Percentiles rank a stretch among this genome's conserved stretches.
These are phyloP conservation scores for Nycticryphes semicollaris DNA, from an alignment of 2,113 vertebrate species.

Conservation along the genomic window DNA sequence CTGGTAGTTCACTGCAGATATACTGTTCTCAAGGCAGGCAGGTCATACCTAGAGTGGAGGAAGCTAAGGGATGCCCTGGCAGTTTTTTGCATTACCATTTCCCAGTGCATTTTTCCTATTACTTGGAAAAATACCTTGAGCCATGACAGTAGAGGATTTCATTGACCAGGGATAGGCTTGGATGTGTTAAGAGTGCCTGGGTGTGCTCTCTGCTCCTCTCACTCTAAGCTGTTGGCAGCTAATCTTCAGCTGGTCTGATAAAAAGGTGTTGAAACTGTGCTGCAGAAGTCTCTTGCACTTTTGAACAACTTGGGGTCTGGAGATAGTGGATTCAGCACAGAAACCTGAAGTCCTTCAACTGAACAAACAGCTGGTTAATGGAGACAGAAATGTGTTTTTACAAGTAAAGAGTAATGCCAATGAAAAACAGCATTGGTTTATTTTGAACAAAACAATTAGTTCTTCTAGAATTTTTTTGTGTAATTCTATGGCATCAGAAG, in stretches of 20 bases:
- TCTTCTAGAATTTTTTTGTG: background rate
- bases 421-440: background rate
- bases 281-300: background rate
- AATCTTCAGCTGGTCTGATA: background rate
- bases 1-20: background rate
- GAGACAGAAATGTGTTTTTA: background rate
- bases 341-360: background rate
- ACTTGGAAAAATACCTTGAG: background rate
- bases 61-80: background rate
- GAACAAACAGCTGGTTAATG: background rate
- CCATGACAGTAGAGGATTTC: background rate
- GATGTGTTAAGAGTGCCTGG: background rate
- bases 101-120: background rate
- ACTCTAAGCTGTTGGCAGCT: background rate
- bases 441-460: background rate
- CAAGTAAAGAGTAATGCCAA: background rate
- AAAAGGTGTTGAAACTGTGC: background rate
- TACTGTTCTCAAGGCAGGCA: background rate
- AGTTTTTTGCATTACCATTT: background rate
- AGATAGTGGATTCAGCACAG: background rate
- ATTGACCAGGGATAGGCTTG: background rate
- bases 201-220: background rate
- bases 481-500: background rate
- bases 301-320: background rate
- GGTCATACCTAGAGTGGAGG: accelerated